Base-by-base conservation (phyloP, 2,797 vertebrate genomes). In the Molothrus ater region DNA sequence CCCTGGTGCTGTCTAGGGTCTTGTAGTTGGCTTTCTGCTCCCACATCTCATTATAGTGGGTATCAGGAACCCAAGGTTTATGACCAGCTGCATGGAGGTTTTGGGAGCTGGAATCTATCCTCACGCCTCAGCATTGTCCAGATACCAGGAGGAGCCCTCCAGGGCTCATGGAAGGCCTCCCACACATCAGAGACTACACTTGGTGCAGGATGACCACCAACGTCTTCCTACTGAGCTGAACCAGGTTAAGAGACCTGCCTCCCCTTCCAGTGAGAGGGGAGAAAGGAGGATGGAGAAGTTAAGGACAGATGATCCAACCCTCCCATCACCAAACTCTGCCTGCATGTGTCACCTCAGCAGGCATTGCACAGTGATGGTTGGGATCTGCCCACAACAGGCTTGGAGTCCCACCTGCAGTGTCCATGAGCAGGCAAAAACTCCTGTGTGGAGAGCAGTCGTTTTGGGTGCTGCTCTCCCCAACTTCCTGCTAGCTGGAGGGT, bases 361-460 rank as follows among this genome's bases (percentile, higher is more conserved):
- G 29, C 18, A 11, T 3, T 38, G 60, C 1, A 3, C 0, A 0
- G 26, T 34, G 59, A 28, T 24, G 8, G 56, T 11, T 28, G 8
- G 32, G 24, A 54, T 57, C 34, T 42, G n/a, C 50, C n/a, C 6
- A 1, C 1, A 3, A 53, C 34, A 57, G 51, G 31, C 24, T 85
- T 79, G 0, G 0, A 42, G 64, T 48, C 56, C 47, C 15, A 2
- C 9, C 50, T 54, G 25, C 3, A 2, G 24, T 29, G 56, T 18
- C 56, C 6, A 0, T 13, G 7, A 19, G 36, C 26, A 40, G 38
- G 31, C 3, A 14, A 63, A 57, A 42, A 13, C 11, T 69, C 31
- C 51, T 73, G 28, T 21, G 43, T 3, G 7, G 24, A 60, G 34
- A 66, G 4, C 8, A 6, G 2, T 40, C 6, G 3, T 13, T 64